Evolutionary conservation across 2,888 invertebrate genomes (phyloP).

Genomic region (Chalcis sispes): DNA sequence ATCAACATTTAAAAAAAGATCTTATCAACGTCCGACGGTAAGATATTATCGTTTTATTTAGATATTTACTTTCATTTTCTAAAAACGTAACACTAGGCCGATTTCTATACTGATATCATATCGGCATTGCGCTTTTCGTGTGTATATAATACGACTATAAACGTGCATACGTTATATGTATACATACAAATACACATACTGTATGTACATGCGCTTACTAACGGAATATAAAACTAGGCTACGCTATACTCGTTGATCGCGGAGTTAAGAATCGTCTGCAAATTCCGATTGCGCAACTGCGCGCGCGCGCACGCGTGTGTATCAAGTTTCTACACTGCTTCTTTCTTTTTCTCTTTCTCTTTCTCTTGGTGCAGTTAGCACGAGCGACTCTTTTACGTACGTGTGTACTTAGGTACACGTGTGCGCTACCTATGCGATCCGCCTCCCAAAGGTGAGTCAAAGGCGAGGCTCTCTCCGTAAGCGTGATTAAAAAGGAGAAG

Average conservation of each 20-base stretch:
- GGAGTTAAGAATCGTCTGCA: conserved; percentile 30
- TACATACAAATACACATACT: too few species aligned
- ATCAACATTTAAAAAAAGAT: too few species aligned
- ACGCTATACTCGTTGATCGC: conserved; percentile 25
- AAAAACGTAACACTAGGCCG: conserved; percentile 34
- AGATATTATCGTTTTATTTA: too few species aligned
- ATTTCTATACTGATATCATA: conserved; percentile 33
- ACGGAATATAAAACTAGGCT: conserved; percentile 35
- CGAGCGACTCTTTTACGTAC: conserved; percentile 1
- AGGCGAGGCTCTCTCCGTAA: too few species aligned
- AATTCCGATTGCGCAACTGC: conserved; percentile 44
- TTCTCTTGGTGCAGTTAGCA: too few species aligned
- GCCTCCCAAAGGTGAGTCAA: too few species aligned
- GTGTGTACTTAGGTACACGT: not conserved
- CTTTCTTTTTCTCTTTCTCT: too few species aligned
- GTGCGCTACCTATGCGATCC: too few species aligned
- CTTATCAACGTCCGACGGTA: too few species aligned
- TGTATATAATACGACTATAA: too few species aligned
- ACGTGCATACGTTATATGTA: too few species aligned
- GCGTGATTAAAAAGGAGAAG: not conserved
- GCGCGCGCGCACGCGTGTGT: conserved; percentile 32
- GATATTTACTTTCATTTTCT: conserved; percentile 38
- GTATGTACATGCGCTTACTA: not conserved
- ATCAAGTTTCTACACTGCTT: too few species aligned
- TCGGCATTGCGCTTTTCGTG: not conserved